These are phyloP conservation scores for Hydractinia echinata DNA, from an alignment of 30 jellyfish, hydroid and myxozoan genomes.

Conservation along the genomic window DNA sequence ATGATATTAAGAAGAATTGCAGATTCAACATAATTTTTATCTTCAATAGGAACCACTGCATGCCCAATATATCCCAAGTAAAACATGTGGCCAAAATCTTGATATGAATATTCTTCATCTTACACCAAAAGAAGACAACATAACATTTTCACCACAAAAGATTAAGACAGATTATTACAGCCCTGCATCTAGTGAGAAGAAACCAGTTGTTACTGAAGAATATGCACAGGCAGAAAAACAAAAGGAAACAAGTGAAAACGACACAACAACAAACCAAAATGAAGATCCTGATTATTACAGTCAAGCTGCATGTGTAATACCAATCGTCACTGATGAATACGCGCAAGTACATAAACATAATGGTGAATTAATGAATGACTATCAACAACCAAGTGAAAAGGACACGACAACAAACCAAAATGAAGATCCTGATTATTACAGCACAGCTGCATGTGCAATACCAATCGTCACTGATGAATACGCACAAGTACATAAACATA, in stretches of 20 bases:
- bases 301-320: not conserved
- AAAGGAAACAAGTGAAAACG: not conserved
- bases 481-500: not conserved
- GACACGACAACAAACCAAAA: not conserved
- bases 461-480: constrained; percentile 3
- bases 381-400: not conserved
- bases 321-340: not conserved
- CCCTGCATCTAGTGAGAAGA: not conserved
- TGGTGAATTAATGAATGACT: no score
- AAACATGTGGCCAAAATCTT: no score
- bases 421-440: not conserved
- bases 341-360: not conserved
- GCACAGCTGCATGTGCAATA: no score
- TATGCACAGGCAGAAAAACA: not conserved
- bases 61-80: no score
- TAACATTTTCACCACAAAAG: no score
- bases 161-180: constrained; percentile 1
- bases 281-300: constrained; percentile 12
- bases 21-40: no score
- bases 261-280: not conserved
- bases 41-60: no score
- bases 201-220: not conserved
- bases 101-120: no score
- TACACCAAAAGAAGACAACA: no score
- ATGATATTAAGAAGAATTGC: no score